Conservation (phyloP, 2,113 vertebrate genomes). For the Misgurnus anguillicaudatus region DNA sequence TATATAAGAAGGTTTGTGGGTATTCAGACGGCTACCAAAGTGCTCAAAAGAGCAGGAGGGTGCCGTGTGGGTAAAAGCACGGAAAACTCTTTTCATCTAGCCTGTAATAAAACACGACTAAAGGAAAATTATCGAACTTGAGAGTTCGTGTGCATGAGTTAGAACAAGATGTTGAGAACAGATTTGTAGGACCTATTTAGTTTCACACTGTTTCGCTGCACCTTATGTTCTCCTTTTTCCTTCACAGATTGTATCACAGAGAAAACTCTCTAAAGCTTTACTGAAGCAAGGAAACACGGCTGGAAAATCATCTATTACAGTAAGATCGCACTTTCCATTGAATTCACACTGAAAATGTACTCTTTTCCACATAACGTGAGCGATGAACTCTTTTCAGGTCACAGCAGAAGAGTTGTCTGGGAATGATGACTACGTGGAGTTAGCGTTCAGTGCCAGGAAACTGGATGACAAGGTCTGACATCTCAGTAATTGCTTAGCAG, state of each 20-base stretch:
- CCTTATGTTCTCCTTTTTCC: slow-evolving; percentile 46
- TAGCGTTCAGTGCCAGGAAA: slow-evolving; percentile 96
- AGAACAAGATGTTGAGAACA: not conserved
- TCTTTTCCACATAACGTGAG: slow-evolving; percentile 9
- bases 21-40: not conserved
- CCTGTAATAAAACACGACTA: not conserved
- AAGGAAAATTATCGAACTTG: not conserved
- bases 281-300: slow-evolving; percentile 95
- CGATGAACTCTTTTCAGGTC: slow-evolving; percentile 76
- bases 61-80: not conserved
- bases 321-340: slow-evolving; percentile 63
- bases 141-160: not conserved
- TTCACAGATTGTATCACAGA: slow-evolving; percentile 94
- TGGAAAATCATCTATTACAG: slow-evolving; percentile 96
- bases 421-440: slow-evolving; percentile 95
- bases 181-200: not conserved
- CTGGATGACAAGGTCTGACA: slow-evolving; percentile 94
- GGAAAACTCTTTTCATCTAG: slow-evolving; percentile 15
- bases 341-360: not conserved
- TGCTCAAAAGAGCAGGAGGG: not conserved
- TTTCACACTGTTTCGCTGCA: not conserved
- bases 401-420: slow-evolving; percentile 96
- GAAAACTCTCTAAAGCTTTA: slow-evolving; percentile 92
- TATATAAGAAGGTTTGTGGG: not conserved
- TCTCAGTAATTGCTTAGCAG: not conserved